Conservation (phyloP, 2,888 invertebrate genomes). For the Ormyrus labotus region DNA sequence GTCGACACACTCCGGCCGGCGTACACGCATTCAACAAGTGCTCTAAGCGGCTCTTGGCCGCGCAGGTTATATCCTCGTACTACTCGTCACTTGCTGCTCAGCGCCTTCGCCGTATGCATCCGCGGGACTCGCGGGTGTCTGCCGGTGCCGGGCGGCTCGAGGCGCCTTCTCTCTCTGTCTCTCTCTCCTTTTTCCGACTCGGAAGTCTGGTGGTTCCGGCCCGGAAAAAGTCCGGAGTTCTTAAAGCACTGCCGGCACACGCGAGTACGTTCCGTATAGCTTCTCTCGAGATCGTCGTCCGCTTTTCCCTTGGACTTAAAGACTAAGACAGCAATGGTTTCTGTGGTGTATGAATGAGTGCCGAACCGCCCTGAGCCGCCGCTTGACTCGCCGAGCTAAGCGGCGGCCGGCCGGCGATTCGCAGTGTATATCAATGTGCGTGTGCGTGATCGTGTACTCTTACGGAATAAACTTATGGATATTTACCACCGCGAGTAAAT, state of each 20-base stretch:
- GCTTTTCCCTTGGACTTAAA: not conserved
- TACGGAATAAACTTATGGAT: slow-evolving; percentile 12
- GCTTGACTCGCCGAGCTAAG: too few relatives aligned
- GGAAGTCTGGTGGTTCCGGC: too few relatives aligned
- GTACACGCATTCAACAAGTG: slow-evolving; percentile 53
- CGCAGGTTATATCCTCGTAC: not conserved
- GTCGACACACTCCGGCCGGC: not conserved
- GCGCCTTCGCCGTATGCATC: not conserved
- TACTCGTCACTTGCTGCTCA: not conserved
- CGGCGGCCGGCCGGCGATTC: too few relatives aligned
- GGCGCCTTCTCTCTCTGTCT: too few relatives aligned
- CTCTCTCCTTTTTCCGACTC: too few relatives aligned
- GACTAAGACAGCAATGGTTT: slow-evolving; percentile 21
- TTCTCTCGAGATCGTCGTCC: slow-evolving; percentile 16
- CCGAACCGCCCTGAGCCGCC: too few relatives aligned
- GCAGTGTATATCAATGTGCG: too few relatives aligned
- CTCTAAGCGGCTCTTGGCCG: not conserved
- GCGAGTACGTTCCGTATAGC: not conserved
- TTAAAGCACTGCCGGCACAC: too few relatives aligned
- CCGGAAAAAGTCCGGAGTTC: too few relatives aligned
- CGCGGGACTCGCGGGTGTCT: too few relatives aligned
- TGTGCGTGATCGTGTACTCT: too few relatives aligned
- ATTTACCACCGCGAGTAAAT: slow-evolving; percentile 55
- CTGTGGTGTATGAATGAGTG: not conserved
- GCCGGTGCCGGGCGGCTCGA: too few relatives aligned